These are phyloP conservation scores for Drosophila longiperda DNA, from an alignment of 2,888 invertebrate species.

Conservation along the genomic window DNA sequence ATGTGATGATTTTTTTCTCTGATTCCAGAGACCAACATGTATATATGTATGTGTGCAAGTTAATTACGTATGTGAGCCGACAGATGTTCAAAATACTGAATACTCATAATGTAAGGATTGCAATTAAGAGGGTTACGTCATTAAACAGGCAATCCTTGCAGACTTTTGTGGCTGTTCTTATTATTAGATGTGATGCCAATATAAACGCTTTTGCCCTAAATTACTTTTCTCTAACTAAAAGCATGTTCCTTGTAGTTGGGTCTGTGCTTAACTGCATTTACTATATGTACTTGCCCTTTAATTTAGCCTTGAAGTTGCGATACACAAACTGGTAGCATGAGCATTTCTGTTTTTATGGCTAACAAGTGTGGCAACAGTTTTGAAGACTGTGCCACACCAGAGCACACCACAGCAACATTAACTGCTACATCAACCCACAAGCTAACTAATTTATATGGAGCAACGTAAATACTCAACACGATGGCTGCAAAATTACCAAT, in stretches of 20 bases:
- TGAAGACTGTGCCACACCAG: conserved; percentile 4
- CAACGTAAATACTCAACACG: conserved; percentile 13
- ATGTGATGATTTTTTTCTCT: neutral
- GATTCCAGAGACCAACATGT: neutral
- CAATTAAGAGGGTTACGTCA: conserved; percentile 42
- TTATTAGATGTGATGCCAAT: conserved; percentile 71
- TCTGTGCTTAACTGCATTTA: neutral
- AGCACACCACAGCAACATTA: conserved; percentile 41
- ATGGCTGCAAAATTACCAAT: conserved; percentile 9
- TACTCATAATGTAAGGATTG: conserved; percentile 17
- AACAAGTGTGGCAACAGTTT: conserved; percentile 22
- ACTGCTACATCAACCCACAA: conserved; percentile 73
- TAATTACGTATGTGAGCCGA: conserved; percentile 26
- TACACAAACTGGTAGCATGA: neutral
- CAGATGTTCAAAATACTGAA: conserved; percentile 42
- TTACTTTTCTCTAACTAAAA: conserved; percentile 51
- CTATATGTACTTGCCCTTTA: conserved; percentile 20
- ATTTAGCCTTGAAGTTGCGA: conserved; percentile 21
- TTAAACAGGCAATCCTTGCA: conserved; percentile 8
- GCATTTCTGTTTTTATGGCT: conserved; percentile 37
- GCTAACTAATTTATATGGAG: conserved; percentile 59
- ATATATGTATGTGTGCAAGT: neutral
- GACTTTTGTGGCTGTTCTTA: conserved; percentile 15
- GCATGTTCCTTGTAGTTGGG: neutral
- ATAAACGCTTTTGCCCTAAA: conserved; percentile 67